A percentile compares a stretch with the other conserved stretches of the same genome.
Evolutionary conservation across 2,888 invertebrate species (phyloP).

Genomic region (Lasioglossum zephyrum): DNA sequence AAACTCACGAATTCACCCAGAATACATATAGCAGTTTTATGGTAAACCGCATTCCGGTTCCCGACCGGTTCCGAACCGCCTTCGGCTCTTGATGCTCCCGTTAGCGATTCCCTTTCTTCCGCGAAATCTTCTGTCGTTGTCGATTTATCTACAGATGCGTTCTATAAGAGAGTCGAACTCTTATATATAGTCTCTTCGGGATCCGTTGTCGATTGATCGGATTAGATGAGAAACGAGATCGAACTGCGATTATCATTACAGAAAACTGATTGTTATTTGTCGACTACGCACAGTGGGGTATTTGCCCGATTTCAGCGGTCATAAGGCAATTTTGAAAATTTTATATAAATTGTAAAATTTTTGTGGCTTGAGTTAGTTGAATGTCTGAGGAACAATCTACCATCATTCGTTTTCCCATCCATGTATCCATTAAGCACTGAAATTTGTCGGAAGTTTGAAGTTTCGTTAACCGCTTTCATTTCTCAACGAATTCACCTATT

Average conservation of each 20-base stretch:
- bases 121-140: neutral
- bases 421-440: too few relatives aligned
- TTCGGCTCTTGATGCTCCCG: neutral
- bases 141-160: neutral
- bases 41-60: conserved; percentile 61
- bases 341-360: too few relatives aligned
- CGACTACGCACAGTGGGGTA: too few relatives aligned
- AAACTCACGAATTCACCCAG: conserved; percentile 68
- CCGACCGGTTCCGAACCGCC: neutral
- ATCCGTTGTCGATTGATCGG: neutral
- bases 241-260: neutral
- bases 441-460: too few relatives aligned
- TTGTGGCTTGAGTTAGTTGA: too few relatives aligned
- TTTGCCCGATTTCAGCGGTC: too few relatives aligned
- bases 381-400: too few relatives aligned
- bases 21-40: conserved; percentile 75
- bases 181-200: neutral
- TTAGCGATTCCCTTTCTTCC: conserved; percentile 7
- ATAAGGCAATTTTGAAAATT: too few relatives aligned
- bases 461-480: too few relatives aligned
- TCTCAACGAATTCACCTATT: too few relatives aligned
- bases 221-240: neutral
- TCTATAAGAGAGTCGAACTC: neutral
- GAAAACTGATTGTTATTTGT: too few relatives aligned
- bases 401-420: too few relatives aligned